These are phyloP conservation scores for Forbesichthys papilliferus DNA, from an alignment of 2,113 vertebrate genomes.

Conservation along the genomic window DNA sequence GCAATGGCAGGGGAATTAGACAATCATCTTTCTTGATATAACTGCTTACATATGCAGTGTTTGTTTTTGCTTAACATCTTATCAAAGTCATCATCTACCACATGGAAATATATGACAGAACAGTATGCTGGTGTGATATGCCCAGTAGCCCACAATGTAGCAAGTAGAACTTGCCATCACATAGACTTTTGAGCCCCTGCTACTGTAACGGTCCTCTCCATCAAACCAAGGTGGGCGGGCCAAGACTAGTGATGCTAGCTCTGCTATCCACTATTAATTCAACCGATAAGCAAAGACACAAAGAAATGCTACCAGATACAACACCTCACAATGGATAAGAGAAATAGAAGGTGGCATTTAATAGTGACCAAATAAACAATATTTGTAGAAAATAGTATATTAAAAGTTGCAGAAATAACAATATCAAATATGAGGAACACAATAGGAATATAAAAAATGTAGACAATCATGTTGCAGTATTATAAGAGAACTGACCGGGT, in stretches of 20 bases:
- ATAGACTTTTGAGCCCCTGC: not conserved
- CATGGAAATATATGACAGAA: not conserved
- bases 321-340: slow-evolving; percentile 37
- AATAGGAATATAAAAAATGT: not conserved
- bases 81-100: not conserved
- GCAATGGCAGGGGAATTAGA: not conserved
- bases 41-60: not conserved
- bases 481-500: slow-evolving; percentile 73
- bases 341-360: slow-evolving; percentile 45
- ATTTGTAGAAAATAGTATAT: slow-evolving; percentile 20
- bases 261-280: slow-evolving; percentile 51
- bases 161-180: not conserved
- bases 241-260: slow-evolving; percentile 47
- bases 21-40: not conserved
- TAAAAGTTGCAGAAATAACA: slow-evolving; percentile 4
- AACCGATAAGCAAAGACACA: slow-evolving; percentile 11
- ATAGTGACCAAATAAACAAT: slow-evolving; percentile 33
- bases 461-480: slow-evolving; percentile 31
- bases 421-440: not conserved
- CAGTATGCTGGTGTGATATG: too few relatives aligned
- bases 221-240: slow-evolving; percentile 19
- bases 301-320: slow-evolving; percentile 21
- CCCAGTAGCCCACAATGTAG: too few relatives aligned
- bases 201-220: not conserved
- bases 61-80: not conserved